A percentile compares a stretch with the other conserved stretches of the same genome.
phyloP scores from a whole-genome alignment of 2,113 vertebrate genomes.

The Pyxicephalus adspersus region DNA sequence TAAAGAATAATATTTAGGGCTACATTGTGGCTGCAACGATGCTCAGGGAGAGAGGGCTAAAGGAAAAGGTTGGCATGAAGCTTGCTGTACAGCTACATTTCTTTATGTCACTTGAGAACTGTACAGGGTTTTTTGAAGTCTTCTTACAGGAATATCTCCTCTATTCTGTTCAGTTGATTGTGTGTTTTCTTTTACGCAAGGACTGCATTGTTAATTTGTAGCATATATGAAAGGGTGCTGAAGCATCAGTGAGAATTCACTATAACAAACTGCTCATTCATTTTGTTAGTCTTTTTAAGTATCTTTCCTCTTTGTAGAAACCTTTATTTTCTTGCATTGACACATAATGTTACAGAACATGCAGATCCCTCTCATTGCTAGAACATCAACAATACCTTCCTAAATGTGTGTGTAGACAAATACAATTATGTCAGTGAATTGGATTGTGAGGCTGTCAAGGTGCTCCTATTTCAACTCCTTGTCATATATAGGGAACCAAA shows the following conservation, averaged over 20 bases:
- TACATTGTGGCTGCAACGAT: too few species aligned
- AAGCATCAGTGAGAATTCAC: not conserved
- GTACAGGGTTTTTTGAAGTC: not conserved
- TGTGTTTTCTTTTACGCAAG: not conserved
- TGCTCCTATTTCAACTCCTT: too few species aligned
- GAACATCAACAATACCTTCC: not conserved
- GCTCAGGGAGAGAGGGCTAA: too few species aligned
- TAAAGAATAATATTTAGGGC: too few species aligned
- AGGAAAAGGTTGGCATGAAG: too few species aligned
- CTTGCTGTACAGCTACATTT: too few species aligned
- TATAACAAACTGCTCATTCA: not conserved
- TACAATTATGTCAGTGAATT: not conserved
- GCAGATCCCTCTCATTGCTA: not conserved
- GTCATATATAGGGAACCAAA: too few species aligned
- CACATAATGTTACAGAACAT: not conserved
- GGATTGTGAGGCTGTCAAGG: too few species aligned
- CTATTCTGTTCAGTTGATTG: not conserved
- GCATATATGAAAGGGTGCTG: not conserved
- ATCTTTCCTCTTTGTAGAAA: not conserved
- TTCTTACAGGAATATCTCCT: not conserved
- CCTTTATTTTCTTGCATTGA: conserved; percentile 1
- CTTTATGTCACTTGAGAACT: too few species aligned
- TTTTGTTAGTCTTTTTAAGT: not conserved
- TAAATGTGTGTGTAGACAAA: not conserved
- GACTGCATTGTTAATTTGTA: not conserved